phyloP scores from a whole-genome alignment of 2,797 vertebrate species.

The Sebastes matsubarae region DNA sequence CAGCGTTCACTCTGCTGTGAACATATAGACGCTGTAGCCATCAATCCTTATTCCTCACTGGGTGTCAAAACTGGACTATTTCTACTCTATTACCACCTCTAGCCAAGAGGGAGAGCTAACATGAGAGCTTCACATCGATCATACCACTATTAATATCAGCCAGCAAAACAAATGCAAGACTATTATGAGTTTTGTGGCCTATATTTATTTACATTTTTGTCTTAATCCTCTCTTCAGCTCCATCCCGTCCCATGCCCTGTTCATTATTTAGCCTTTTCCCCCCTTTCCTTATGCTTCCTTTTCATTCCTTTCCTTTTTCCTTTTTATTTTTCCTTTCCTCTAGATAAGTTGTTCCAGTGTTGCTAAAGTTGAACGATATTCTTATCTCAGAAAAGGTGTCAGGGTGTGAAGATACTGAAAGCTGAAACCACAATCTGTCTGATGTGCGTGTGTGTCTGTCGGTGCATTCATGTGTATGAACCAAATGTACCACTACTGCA shows the following conservation, averaged over 20 bases:
- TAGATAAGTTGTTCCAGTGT: not conserved
- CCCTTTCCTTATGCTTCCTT: not conserved
- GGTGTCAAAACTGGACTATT: conserved; percentile 6
- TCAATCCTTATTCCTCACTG: not conserved
- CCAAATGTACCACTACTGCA: conserved; percentile 55
- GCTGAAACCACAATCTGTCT: not conserved
- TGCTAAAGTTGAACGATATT: not conserved
- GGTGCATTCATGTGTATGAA: conserved; percentile 15
- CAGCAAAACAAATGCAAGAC: not conserved
- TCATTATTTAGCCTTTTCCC: too few species aligned
- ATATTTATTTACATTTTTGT: not conserved
- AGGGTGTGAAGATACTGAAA: conserved; percentile 1
- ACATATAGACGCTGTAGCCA: not conserved
- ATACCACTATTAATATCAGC: not conserved
- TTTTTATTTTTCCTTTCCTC: not conserved
- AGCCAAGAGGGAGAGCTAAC: not conserved
- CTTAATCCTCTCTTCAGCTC: not conserved
- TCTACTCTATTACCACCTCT: not conserved
- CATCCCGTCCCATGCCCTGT: not conserved
- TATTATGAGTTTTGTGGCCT: not conserved
- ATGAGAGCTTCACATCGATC: not conserved
- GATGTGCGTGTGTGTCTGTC: not conserved
- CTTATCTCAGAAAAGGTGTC: conserved; percentile 9
- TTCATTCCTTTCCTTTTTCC: not conserved
- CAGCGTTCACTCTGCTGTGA: not conserved